Evolutionary conservation across 2,113 vertebrate genomes (phyloP).

Genomic region (Oryzias woworae): DNA sequence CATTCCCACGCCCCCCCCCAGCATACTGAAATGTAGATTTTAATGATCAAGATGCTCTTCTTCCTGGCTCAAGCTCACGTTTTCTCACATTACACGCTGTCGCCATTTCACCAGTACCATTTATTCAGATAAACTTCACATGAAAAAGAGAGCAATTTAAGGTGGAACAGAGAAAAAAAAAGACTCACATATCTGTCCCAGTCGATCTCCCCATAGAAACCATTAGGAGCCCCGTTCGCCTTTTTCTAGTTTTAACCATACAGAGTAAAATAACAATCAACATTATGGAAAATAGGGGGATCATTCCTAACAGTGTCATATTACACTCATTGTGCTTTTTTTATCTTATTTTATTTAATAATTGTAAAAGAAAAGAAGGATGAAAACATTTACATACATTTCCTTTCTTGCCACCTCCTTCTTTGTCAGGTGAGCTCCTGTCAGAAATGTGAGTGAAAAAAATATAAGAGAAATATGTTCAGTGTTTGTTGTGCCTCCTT

Average conservation of each 20-base stretch:
- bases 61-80: conserved; percentile 33
- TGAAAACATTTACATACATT: conserved; percentile 46
- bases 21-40: conserved; percentile 22
- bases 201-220: conserved; percentile 97
- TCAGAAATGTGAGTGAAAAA: conserved; percentile 17
- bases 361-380: no score
- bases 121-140: conserved; percentile 20
- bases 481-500: background rate
- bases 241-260: conserved; percentile 83
- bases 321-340: no score
- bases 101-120: conserved; percentile 8
- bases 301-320: background rate
- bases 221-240: conserved; percentile 93
- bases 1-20: background rate
- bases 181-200: conserved; percentile 98
- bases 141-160: conserved; percentile 1
- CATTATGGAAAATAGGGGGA: background rate
- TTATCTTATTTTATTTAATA: no score
- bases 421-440: conserved; percentile 96
- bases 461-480: background rate
- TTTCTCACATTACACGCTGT: conserved; percentile 38
- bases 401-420: conserved; percentile 83
- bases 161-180: background rate
- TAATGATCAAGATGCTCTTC: conserved; percentile 26
- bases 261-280: background rate